Base-by-base conservation (phyloP, 2,888 invertebrate species). In the Aromia moschata region DNA sequence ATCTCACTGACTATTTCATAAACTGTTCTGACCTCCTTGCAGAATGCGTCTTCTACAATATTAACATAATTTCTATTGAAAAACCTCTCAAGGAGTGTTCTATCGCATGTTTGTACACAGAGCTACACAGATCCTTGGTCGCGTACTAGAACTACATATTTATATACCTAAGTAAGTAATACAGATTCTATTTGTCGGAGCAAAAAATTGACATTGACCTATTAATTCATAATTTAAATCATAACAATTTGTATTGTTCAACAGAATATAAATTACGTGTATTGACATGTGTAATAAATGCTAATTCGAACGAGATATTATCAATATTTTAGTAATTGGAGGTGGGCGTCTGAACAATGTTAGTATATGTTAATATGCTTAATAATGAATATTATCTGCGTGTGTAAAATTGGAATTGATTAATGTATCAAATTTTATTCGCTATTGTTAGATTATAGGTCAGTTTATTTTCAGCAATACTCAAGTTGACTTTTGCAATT, bases 211-310 rank as follows among this genome's bases (percentile, higher is more conserved):
- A 60, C 65, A 65, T 62, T 65, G 60, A 55, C 62, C 61, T 31
- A 66, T 58, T 61, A 59, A 66, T 62, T 66, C 56, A 62, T 64
- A 59, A 58, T 58, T 59, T 57, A 58, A 62, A 62, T 60, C 58
- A 52, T 59, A 62, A 62, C 60, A 62, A 66, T 62, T 63, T 52
- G 60, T 59, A 64, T 66, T 66, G 66, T 66, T 57, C 55, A 54
- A 58, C 55, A 40, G 51, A 56, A 59, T 60, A 64, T 67, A 64
- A 67, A 64, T 67, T 55, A 67, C 56, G 56, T 40, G 18, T 53
- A 51, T 40, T 51, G 60, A 62, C 64, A 66, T 58, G 59, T 62
- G 63, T 56, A 58, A 62, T 45, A 60, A 67, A 67, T 67, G 67
- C 54, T 58, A 67, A 67, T 67, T 58, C 36, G 44, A 59, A 40